These are phyloP conservation scores for Sceloporus undulatus DNA, from an alignment of 2,113 vertebrate genomes.

Conservation along the genomic window DNA sequence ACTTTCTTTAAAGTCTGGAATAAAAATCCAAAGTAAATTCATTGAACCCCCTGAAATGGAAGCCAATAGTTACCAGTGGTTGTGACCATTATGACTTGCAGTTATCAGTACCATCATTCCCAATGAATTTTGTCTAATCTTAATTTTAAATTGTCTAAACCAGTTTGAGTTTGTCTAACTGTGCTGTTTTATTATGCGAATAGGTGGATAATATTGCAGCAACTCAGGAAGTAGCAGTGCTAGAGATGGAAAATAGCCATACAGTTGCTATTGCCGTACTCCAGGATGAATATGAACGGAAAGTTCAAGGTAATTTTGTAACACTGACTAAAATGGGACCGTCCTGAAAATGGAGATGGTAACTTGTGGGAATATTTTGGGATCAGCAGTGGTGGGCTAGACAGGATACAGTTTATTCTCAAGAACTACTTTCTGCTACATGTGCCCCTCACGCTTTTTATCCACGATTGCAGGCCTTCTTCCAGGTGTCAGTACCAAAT, in stretches of 20 bases:
- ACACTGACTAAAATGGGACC: not conserved
- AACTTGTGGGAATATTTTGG: not conserved
- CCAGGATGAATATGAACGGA: slow-evolving; percentile 88
- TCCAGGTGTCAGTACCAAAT: not conserved
- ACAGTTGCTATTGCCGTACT: slow-evolving; percentile 81
- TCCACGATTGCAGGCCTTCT: too few species aligned
- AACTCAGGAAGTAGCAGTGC: slow-evolving; percentile 82
- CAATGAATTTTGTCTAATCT: not conserved
- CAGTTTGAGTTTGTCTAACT: not conserved
- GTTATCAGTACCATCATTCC: not conserved
- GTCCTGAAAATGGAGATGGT: not conserved
- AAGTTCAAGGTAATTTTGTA: slow-evolving; percentile 85
- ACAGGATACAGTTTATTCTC: too few species aligned
- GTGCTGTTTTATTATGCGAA: not conserved
- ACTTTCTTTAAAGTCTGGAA: too few species aligned
- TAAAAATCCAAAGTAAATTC: not conserved
- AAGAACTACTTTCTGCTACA: not conserved
- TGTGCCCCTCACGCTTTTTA: not conserved
- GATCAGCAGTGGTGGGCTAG: not conserved
- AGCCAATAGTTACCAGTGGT: not conserved
- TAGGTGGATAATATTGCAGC: slow-evolving; percentile 90
- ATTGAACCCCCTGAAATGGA: not conserved
- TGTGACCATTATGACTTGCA: not conserved
- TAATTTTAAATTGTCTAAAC: too few species aligned
- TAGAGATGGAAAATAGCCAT: slow-evolving; percentile 87